phyloP scores from a whole-genome alignment of 2,888 invertebrate genomes.

The Lycophotia porphyrea region DNA sequence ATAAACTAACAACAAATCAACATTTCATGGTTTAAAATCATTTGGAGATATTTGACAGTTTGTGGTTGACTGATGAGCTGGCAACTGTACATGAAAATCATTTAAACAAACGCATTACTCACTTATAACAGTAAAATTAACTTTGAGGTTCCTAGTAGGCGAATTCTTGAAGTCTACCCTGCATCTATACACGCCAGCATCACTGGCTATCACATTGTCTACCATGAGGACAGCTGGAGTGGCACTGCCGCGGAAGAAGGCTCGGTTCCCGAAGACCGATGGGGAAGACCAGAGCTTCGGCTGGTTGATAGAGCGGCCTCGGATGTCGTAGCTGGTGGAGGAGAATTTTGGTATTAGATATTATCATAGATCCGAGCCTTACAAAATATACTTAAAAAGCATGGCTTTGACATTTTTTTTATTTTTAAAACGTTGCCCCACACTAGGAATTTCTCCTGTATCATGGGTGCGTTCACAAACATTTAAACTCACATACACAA shows the following conservation, averaged over 20 bases:
- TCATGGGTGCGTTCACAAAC: too few relatives aligned
- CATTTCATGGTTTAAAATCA: too few relatives aligned
- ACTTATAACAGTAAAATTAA: constrained; percentile 97
- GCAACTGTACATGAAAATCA: background rate
- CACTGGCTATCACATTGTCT: constrained; percentile 93
- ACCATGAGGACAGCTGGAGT: constrained; percentile 94
- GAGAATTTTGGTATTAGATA: background rate
- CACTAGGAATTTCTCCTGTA: too few relatives aligned
- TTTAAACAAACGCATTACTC: constrained; percentile 85
- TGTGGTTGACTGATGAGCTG: too few relatives aligned
- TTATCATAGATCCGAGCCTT: background rate
- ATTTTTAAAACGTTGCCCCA: too few relatives aligned
- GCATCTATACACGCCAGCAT: constrained; percentile 96
- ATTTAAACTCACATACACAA: too few relatives aligned
- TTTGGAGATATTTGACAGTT: too few relatives aligned
- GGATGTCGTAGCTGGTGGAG: constrained; percentile 93
- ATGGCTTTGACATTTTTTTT: background rate
- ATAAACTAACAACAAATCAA: too few relatives aligned
- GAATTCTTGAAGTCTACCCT: constrained; percentile 97
- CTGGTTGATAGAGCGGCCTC: constrained; percentile 93
- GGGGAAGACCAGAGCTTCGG: constrained; percentile 96
- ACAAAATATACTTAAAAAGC: background rate
- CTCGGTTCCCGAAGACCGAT: constrained; percentile 93
- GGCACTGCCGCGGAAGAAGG: constrained; percentile 94
- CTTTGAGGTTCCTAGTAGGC: constrained; percentile 96